Evolutionary conservation across 2,113 vertebrate genomes (phyloP), one percentile per base, ranked within the genome.

Genomic region (Poecile atricapillus): DNA sequence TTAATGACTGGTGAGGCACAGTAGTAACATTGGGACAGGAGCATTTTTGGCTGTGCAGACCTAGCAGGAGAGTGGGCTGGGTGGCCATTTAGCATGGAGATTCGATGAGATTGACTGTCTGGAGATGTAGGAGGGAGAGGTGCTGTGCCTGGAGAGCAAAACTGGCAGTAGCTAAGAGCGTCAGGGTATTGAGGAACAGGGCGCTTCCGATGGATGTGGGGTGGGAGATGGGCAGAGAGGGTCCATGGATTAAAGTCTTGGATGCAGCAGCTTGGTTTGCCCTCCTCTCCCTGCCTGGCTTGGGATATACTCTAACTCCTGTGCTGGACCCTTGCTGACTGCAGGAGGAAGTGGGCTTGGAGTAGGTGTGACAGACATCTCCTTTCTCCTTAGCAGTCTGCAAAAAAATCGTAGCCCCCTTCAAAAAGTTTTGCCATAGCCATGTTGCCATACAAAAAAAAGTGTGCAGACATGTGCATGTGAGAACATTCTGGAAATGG

Each of bases 251-350:
- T 65, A 2, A 74, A 58, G 33, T 19, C 37, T 53, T 15, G 28
- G 20, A 53, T 25, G 13, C 22, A n/a, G 28, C 31, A 83, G 17
- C 31, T 80, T 87, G 70, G 13, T 68, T 90, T 64, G 20, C 7
- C 3, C 27, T 86, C 14, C 19, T 64, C 62, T n/a, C 46, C 4
- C 31, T 81, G 39, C 33, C 33, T 90, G 53, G 3, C 14, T 39
- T 27, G 12, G 12, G 13, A 1, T 4, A 2, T 15, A 0, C 2
- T 18, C 7, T 4, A 8, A 28, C 37, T 77, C 9, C 33, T 58
- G 47, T 2, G 5, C 46, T 21, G 28, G 28, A 33, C 27, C 25
- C 25, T 41, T 44, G 30, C 19, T 75, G 37, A 24, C 43, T 63
- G 73, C 18, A 52, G 59, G 24, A 11, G 41, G 46, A 89, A 39